Percentiles rank a stretch among this genome's conserved stretches.
These are phyloP conservation scores for Microlaimidae sp. DNA, from an alignment of 2,888 invertebrate species.

Conservation along the genomic window DNA sequence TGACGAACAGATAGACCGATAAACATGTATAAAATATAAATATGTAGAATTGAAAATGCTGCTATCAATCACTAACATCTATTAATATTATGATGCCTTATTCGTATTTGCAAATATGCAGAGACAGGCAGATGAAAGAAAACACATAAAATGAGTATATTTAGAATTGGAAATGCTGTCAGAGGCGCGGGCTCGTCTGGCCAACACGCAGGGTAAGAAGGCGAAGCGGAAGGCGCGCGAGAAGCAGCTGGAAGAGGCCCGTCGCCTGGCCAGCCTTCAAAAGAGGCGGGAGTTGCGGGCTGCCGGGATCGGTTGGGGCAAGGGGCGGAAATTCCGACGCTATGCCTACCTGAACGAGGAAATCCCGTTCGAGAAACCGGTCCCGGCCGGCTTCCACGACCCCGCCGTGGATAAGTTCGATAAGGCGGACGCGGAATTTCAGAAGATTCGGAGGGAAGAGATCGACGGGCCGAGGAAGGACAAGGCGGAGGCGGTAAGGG, in stretches of 20 bases:
- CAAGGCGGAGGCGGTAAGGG: no score
- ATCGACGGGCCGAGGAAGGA: no score
- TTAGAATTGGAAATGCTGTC: constrained; percentile 94
- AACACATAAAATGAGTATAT: constrained; percentile 14
- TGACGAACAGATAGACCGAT: no score
- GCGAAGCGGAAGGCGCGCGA: constrained; percentile 62
- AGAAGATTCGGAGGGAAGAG: no score
- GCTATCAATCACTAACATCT: no score
- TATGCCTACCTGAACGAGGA: constrained; percentile 8
- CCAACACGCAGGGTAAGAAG: constrained; percentile 81
- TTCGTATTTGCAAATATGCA: no score
- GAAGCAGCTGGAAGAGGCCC: constrained; percentile 90
- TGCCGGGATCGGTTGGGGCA: constrained; percentile 56
- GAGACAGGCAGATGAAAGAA: not conserved
- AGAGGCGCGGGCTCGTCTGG: constrained; percentile 89
- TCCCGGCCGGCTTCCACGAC: constrained; percentile 65
- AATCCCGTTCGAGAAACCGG: constrained; percentile 54
- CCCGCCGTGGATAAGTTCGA: constrained; percentile 73
- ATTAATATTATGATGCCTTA: no score
- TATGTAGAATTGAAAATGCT: no score
- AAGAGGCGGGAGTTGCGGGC: constrained; percentile 92
- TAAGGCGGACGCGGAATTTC: no score
- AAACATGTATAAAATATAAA: no score
- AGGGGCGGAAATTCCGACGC: constrained; percentile 26
- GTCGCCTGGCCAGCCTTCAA: constrained; percentile 83